phyloP scores from a whole-genome alignment of 1,140 invertebrate genomes.

The Hesperophylax magnus region DNA sequence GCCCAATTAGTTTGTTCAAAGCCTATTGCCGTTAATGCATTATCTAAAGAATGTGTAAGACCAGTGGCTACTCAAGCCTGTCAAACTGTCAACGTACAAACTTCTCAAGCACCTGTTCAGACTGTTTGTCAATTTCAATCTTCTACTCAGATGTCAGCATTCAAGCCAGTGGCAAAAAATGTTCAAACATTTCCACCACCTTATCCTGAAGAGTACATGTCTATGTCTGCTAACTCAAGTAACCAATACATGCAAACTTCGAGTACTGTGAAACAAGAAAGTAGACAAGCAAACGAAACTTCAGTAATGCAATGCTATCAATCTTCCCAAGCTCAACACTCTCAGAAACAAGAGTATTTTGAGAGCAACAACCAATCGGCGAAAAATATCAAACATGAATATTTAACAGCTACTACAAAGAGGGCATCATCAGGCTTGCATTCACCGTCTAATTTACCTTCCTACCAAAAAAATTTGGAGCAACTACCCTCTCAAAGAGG shows the following conservation, averaged over 20 bases:
- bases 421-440: constrained; percentile 70
- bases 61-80: constrained; percentile 54
- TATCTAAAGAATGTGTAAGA: constrained; percentile 49
- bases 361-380: no score
- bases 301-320: constrained; percentile 3
- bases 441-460: constrained; percentile 72
- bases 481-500: constrained; percentile 70
- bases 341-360: no score
- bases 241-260: not conserved
- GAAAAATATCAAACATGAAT: constrained; percentile 62
- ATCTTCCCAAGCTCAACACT: constrained; percentile 17
- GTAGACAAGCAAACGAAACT: not conserved
- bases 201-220: constrained; percentile 62
- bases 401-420: constrained; percentile 59
- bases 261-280: not conserved
- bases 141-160: constrained; percentile 64
- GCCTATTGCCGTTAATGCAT: not conserved
- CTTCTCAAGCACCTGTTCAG: constrained; percentile 61
- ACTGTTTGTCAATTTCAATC: constrained; percentile 64
- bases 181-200: constrained; percentile 63
- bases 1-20: constrained; percentile 11
- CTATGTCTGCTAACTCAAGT: constrained; percentile 34
- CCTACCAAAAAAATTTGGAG: constrained; percentile 75
- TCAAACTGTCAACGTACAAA: constrained; percentile 57
- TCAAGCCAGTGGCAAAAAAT: constrained; percentile 64